These are phyloP conservation scores for Drosophila orosa DNA, from an alignment of 1,140 invertebrate species.

Conservation along the genomic window DNA sequence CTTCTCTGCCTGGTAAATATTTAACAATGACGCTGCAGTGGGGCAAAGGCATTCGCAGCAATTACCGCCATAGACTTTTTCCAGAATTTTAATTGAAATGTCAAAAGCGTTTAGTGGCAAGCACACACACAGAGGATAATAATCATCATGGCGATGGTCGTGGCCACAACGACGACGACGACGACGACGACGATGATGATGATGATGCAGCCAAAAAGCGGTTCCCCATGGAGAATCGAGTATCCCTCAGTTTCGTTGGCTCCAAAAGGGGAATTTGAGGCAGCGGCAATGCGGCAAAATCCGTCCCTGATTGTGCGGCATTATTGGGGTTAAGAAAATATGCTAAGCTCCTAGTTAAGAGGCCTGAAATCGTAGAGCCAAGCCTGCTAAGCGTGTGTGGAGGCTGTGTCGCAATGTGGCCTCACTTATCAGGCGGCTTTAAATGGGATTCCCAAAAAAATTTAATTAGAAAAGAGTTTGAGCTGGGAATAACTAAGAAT, in stretches of 20 bases:
- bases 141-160: conserved; percentile 17
- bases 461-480: not conserved
- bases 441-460: not conserved
- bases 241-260: conserved; percentile 46
- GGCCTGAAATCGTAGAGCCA: conserved; percentile 15
- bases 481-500: not conserved
- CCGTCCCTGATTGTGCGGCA: conserved; percentile 57
- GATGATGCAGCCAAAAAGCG: conserved; percentile 49
- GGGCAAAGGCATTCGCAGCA: conserved; percentile 47
- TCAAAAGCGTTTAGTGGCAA: conserved; percentile 81
- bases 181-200: conserved; percentile 22
- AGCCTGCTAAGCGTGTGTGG: conserved; percentile 4
- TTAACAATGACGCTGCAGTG: conserved; percentile 61
- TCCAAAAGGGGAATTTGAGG: conserved; percentile 53
- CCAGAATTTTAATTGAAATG: conserved; percentile 82
- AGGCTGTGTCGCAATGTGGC: conserved; percentile 5
- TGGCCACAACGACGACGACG: conserved; percentile 10
- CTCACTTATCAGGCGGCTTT: conserved; percentile 1
- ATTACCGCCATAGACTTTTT: conserved; percentile 70
- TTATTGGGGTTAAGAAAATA: conserved; percentile 76
- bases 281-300: conserved; percentile 65
- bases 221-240: conserved; percentile 29
- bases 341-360: conserved; percentile 50
- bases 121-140: conserved; percentile 48
- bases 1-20: conserved; percentile 54